Evolutionary conservation across 2,888 invertebrate genomes (phyloP), one percentile per base, ranked within the genome.

Genomic region (Tipula confusa): DNA sequence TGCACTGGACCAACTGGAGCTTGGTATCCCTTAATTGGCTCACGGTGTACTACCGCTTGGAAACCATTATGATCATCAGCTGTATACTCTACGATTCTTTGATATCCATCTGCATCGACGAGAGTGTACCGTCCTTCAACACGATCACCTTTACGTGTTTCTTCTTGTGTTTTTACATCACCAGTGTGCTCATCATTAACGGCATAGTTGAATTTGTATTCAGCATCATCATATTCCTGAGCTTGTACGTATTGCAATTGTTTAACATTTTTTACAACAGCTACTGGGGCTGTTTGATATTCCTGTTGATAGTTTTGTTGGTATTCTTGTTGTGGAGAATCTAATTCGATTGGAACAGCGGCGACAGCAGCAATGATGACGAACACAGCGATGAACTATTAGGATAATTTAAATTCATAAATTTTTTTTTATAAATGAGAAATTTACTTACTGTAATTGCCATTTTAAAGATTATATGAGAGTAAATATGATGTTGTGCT

Each of bases 31-130:
- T 88, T 85, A 2, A 89, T 89, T n/a, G 90, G 90, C 86, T 91
- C 90, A 64, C 90, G 90, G 84, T 89, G 89, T 0, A 91, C 91
- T 43, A 91, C 86, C 1, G 91, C 91, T 86, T 91, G 90, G 88
- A 92, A 92, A 84, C 91, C 91, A 84, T 87, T 90, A 85, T 90
- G 90, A 15, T 89, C 88, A 86, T 91, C 91, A 31, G 91, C 90
- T 84, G 89, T 89, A 87, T 92, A 92, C 29, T 91, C 89, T n/a
- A 92, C 92, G 43, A 89, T 88, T 84, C 92, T 90, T 84, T 88
- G 89, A 85, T 89, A 89, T 29, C 91, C 91, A 87, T 91, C 91
- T 29, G 91, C 86, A 85, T 91, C 91, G 85, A 91, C 87, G 1
- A 91, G 86, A 83, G 90, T 90, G 86, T 91, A 91, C 85, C 89